phyloP scores from a whole-genome alignment of 2,888 invertebrate species.

The Hylaea fasciaria region DNA sequence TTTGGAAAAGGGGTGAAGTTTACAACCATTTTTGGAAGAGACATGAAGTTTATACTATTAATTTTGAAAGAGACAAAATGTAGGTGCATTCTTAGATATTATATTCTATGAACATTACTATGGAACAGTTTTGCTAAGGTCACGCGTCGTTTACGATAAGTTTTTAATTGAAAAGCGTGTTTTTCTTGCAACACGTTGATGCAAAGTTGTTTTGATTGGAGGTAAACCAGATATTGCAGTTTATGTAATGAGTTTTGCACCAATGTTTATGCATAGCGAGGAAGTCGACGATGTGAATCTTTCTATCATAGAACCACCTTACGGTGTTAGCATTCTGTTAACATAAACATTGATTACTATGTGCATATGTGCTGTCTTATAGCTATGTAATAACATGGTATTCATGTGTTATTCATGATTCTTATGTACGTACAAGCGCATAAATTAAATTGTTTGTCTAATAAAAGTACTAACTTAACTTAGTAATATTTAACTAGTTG shows the following conservation, averaged over 20 bases:
- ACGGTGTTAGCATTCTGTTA: slow-evolving; percentile 9
- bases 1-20: too few species aligned
- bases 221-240: slow-evolving; percentile 13
- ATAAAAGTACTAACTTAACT: too few species aligned
- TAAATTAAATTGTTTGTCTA: too few species aligned
- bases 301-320: slow-evolving; percentile 1
- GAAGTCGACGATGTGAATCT: neutral
- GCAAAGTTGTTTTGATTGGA: slow-evolving; percentile 16
- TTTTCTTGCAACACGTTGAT: slow-evolving; percentile 12
- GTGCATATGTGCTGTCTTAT: slow-evolving; percentile 9
- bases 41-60: too few species aligned
- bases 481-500: too few species aligned
- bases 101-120: too few species aligned
- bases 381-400: slow-evolving; percentile 4
- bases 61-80: too few species aligned
- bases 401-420: neutral
- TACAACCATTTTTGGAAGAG: too few species aligned
- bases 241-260: neutral
- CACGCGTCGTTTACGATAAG: slow-evolving; percentile 1
- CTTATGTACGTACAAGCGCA: too few species aligned
- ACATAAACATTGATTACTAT: slow-evolving; percentile 18
- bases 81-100: too few species aligned
- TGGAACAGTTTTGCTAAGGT: slow-evolving; percentile 6
- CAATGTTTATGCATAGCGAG: slow-evolving; percentile 10
- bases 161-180: slow-evolving; percentile 12